Conservation (phyloP, 2,888 invertebrate species). For the Trissolcus japonicus region DNA sequence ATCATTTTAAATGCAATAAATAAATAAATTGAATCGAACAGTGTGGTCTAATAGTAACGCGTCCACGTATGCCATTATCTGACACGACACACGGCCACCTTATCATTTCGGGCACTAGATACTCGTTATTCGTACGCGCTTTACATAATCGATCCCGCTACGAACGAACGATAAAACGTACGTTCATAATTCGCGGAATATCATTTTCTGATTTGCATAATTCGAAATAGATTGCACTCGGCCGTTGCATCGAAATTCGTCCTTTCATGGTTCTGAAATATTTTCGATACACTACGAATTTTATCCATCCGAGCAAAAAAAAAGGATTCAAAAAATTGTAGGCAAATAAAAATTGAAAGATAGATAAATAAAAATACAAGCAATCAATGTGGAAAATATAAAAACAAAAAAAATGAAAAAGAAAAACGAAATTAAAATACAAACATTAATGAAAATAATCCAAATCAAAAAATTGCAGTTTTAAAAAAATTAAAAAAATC, state of each 20-base stretch:
- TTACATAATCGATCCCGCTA: constrained; percentile 40
- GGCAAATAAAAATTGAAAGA: no score
- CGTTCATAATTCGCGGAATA: constrained; percentile 43
- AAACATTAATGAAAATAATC: background rate
- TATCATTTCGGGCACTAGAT: constrained; percentile 24
- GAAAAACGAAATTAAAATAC: background rate
- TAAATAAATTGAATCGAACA: background rate
- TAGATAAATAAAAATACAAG: background rate
- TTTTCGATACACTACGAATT: background rate
- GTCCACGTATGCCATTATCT: constrained; percentile 37
- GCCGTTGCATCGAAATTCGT: constrained; percentile 10
- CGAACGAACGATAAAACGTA: constrained; percentile 29
- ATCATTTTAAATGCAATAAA: background rate
- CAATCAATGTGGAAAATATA: no score
- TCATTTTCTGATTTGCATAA: constrained; percentile 42
- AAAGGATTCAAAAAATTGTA: background rate
- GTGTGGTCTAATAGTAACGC: constrained; percentile 4
- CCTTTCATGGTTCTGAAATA: constrained; percentile 4
- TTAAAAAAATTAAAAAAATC: background rate
- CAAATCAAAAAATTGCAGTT: no score
- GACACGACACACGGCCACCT: constrained; percentile 18
- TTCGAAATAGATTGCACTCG: constrained; percentile 38
- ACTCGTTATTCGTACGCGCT: constrained; percentile 24
- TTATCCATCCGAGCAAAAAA: background rate
- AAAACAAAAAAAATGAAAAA: no score